phyloP scores from a whole-genome alignment of 2,113 vertebrate genomes.

The Colinus virginianus region DNA sequence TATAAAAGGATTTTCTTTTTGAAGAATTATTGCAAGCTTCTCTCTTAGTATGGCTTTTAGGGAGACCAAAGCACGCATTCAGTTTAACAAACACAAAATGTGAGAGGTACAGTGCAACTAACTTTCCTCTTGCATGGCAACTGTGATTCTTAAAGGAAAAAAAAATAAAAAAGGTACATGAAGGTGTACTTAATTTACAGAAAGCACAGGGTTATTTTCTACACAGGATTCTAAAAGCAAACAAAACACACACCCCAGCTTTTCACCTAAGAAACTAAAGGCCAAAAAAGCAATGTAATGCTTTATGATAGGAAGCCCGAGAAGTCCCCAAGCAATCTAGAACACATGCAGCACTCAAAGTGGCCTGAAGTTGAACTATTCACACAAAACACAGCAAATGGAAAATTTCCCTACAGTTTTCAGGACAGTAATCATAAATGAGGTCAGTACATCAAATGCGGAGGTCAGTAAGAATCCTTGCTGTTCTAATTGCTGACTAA shows the following conservation, averaged over 20 bases:
- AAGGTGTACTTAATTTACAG: not conserved
- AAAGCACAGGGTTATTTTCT: not conserved
- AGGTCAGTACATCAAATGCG: not conserved
- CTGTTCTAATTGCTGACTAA: not conserved
- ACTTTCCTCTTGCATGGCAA: not conserved
- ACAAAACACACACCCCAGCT: not conserved
- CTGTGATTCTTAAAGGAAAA: not conserved
- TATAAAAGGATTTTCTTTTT: not conserved
- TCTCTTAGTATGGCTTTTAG: not conserved
- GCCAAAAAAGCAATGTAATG: not conserved
- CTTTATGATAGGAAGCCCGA: not conserved
- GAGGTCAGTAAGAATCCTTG: not conserved
- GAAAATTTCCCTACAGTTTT: not conserved
- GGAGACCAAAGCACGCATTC: not conserved
- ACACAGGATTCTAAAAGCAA: not conserved
- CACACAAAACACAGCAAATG: not conserved
- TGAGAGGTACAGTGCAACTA: not conserved
- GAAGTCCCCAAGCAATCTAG: not conserved
- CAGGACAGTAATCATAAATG: accelerated
- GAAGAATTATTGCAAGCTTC: not conserved
- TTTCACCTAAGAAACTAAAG: not conserved
- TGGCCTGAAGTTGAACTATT: not conserved
- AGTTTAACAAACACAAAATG: not conserved
- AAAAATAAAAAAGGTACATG: not conserved
- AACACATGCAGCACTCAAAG: not conserved